Evolutionary conservation across 2,888 invertebrate species (phyloP).

Genomic region (Chrysotoxum bicinctum): DNA sequence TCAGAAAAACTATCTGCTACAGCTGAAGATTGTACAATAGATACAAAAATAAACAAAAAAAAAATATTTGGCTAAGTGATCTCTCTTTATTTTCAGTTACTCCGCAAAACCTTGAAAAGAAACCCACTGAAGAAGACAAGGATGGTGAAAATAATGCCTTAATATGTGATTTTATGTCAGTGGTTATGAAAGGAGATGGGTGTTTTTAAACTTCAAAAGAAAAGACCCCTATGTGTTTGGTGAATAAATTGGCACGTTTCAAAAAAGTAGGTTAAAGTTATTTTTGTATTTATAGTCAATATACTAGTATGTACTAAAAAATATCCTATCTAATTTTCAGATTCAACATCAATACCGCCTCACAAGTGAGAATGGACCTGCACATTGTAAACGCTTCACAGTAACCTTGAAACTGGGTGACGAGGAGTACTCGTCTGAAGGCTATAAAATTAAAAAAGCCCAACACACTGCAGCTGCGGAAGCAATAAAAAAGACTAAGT

Average conservation of each 20-base stretch:
- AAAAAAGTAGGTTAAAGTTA: constrained; percentile 87
- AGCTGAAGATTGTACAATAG: constrained; percentile 53
- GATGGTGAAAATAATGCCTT: constrained; percentile 32
- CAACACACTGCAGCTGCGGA: constrained; percentile 97
- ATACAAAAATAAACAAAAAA: not conserved
- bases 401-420: constrained; percentile 95
- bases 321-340: constrained; percentile 82
- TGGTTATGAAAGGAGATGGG: constrained; percentile 57
- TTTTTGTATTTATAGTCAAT: no score
- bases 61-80: not conserved
- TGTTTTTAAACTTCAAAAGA: constrained; percentile 92
- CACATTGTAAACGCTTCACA: constrained; percentile 98
- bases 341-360: constrained; percentile 98
- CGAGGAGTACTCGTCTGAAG: constrained; percentile 95
- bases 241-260: constrained; percentile 97
- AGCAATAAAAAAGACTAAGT: constrained; percentile 92
- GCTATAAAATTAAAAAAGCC: constrained; percentile 98
- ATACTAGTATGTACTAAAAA: no score
- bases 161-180: constrained; percentile 56
- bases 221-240: constrained; percentile 99
- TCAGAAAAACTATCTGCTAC: constrained; percentile 51
- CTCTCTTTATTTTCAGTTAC: constrained; percentile 50
- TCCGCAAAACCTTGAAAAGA: constrained; percentile 26
- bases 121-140: constrained; percentile 10
- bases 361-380: constrained; percentile 97